These are phyloP conservation scores for Atrina japonica DNA, from an alignment of 2,888 invertebrate species.

Conservation along the genomic window DNA sequence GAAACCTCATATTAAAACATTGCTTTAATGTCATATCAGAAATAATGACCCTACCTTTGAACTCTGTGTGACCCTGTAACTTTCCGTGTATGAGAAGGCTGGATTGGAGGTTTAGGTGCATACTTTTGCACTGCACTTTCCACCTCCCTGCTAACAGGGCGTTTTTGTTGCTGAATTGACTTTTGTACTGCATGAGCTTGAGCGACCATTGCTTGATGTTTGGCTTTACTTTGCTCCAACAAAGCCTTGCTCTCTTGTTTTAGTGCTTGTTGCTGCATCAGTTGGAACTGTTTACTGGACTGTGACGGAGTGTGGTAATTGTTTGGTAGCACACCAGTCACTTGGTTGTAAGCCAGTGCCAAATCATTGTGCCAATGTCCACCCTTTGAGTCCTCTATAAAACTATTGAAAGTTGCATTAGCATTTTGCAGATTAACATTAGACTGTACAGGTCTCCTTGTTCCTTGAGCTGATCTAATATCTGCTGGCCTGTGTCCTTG, in stretches of 20 bases:
- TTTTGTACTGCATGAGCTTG: slow-evolving; percentile 77
- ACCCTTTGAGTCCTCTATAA: slow-evolving; percentile 66
- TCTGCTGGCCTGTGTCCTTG: slow-evolving; percentile 47
- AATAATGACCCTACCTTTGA: slow-evolving; percentile 60
- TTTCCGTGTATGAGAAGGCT: slow-evolving; percentile 62
- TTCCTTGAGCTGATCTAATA: slow-evolving; percentile 43
- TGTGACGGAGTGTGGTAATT: slow-evolving; percentile 66
- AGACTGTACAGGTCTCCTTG: slow-evolving; percentile 48
- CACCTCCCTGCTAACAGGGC: slow-evolving; percentile 26
- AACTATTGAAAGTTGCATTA: slow-evolving; percentile 75
- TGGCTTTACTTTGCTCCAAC: slow-evolving; percentile 78
- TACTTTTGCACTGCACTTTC: slow-evolving; percentile 54
- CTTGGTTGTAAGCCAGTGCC: slow-evolving; percentile 69
- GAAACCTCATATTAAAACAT: neutral
- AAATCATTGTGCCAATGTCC: slow-evolving; percentile 68
- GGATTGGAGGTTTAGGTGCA: slow-evolving; percentile 72
- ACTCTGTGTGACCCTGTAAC: slow-evolving; percentile 61
- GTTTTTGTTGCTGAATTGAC: slow-evolving; percentile 43
- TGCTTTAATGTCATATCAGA: neutral
- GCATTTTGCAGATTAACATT: slow-evolving; percentile 70
- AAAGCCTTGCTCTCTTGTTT: slow-evolving; percentile 73
- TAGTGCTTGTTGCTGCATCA: slow-evolving; percentile 66
- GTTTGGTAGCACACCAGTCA: slow-evolving; percentile 69
- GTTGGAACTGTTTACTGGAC: slow-evolving; percentile 71
- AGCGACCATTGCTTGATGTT: slow-evolving; percentile 79